phyloP scores from a whole-genome alignment of 2,888 invertebrate genomes.

The Cinara cedri region DNA sequence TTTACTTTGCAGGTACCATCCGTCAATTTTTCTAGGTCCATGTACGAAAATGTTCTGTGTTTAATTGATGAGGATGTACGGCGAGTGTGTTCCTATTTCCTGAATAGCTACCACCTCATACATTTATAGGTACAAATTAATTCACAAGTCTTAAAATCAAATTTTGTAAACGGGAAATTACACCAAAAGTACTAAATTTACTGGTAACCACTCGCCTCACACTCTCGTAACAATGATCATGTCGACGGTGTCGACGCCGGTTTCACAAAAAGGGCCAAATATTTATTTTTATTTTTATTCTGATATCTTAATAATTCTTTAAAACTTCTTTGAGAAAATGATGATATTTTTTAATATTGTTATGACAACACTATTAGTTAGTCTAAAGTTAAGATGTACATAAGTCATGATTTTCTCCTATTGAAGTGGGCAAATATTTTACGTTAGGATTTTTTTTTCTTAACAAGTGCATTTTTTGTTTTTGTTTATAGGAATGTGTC shows the following conservation, averaged over 20 bases:
- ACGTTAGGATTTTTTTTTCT: slow-evolving; percentile 56
- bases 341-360: slow-evolving; percentile 26
- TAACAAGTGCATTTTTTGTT: slow-evolving; percentile 57
- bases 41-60: slow-evolving; percentile 56
- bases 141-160: slow-evolving; percentile 51
- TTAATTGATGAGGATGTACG: slow-evolving; percentile 57
- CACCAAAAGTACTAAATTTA: slow-evolving; percentile 46
- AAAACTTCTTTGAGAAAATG: slow-evolving; percentile 41
- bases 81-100: slow-evolving; percentile 57
- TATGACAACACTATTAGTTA: neutral
- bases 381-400: neutral
- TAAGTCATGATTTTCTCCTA: slow-evolving; percentile 40
- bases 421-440: slow-evolving; percentile 44
- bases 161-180: slow-evolving; percentile 57
- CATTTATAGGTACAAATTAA: slow-evolving; percentile 55
- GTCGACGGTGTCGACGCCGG: slow-evolving; percentile 32
- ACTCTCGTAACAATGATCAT: slow-evolving; percentile 55
- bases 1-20: slow-evolving; percentile 55
- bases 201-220: slow-evolving; percentile 57
- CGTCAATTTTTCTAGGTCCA: slow-evolving; percentile 55
- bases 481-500: slow-evolving; percentile 57
- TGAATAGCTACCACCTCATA: slow-evolving; percentile 56
- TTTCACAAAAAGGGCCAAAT: slow-evolving; percentile 36
- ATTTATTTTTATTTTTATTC: slow-evolving; percentile 29
- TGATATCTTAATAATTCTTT: slow-evolving; percentile 3